These are phyloP conservation scores for Platycnemis pennipes DNA, from an alignment of 2,888 invertebrate species.

Conservation along the genomic window DNA sequence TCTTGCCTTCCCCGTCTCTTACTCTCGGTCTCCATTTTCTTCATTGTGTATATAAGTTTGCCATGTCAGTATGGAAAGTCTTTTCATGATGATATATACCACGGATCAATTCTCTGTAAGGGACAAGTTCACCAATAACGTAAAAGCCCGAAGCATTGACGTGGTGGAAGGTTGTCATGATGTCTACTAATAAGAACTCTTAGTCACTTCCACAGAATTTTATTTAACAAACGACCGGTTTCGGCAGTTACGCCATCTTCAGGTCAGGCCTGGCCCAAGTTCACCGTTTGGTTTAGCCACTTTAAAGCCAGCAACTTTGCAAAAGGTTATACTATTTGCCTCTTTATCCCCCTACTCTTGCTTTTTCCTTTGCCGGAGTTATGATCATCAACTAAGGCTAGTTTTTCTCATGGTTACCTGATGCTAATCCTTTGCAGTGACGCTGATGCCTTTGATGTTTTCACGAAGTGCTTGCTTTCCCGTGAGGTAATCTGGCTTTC, in stretches of 20 bases:
- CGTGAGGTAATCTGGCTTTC: not conserved
- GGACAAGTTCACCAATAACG: too few species aligned
- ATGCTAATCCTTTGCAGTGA: not conserved
- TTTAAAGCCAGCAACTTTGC: not conserved
- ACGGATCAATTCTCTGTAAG: not conserved
- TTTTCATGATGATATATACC: not conserved
- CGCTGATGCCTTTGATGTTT: not conserved
- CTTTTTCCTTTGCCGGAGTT: not conserved
- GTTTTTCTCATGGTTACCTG: not conserved
- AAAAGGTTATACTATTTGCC: not conserved
- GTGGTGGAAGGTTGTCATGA: too few species aligned
- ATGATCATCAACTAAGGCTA: not conserved
- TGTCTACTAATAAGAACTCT: too few species aligned
- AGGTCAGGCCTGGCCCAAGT: too few species aligned
- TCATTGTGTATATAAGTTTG: not conserved
- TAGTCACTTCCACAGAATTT: too few species aligned
- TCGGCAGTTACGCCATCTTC: too few species aligned
- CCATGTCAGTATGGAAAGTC: not conserved
- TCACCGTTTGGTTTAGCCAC: not conserved
- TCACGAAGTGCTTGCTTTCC: not conserved
- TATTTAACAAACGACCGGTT: too few species aligned
- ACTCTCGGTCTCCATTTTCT: not conserved
- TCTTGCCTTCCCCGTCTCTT: not conserved
- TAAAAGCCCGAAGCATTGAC: too few species aligned
- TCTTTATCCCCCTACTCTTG: not conserved